Conservation (phyloP, 92 coral and sea anemone species). For the Phenganax stokvisi region DNA sequence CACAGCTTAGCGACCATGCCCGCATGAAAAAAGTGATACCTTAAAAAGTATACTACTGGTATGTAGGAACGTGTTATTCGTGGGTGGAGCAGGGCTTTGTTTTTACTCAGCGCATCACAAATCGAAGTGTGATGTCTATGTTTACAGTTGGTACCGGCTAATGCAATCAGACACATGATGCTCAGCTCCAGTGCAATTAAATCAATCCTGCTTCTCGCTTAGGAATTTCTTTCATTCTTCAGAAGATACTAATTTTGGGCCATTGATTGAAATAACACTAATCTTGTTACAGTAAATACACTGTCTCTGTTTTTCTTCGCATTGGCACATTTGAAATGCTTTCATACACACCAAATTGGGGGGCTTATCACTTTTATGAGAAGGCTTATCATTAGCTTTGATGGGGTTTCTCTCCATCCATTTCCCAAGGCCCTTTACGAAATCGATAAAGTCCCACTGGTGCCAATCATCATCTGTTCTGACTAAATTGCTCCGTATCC, state of each 20-base stretch:
- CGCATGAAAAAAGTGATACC: too few relatives aligned
- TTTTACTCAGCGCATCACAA: not conserved
- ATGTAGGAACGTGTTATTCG: too few relatives aligned
- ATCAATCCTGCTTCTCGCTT: not conserved
- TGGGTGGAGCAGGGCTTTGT: too few relatives aligned
- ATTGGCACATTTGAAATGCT: not conserved
- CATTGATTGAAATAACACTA: not conserved
- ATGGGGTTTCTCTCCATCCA: slow-evolving; percentile 51
- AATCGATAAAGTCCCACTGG: slow-evolving; percentile 37
- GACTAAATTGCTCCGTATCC: slow-evolving; percentile 42
- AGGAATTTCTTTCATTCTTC: slow-evolving; percentile 1
- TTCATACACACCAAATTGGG: not conserved
- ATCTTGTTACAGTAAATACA: not conserved
- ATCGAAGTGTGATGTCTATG: slow-evolving; percentile 39
- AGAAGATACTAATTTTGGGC: not conserved
- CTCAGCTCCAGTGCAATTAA: slow-evolving; percentile 8
- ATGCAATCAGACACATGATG: slow-evolving; percentile 26
- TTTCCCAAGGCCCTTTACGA: slow-evolving; percentile 26
- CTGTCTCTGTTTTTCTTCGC: not conserved
- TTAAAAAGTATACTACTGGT: too few relatives aligned
- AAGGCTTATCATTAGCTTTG: not conserved
- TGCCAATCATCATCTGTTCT: slow-evolving; percentile 44
- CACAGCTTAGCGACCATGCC: too few relatives aligned
- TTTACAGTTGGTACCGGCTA: slow-evolving; percentile 25
- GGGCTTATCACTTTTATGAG: not conserved